Conservation (phyloP, 1,140 invertebrate genomes). For the Bicyclus anynana region DNA sequence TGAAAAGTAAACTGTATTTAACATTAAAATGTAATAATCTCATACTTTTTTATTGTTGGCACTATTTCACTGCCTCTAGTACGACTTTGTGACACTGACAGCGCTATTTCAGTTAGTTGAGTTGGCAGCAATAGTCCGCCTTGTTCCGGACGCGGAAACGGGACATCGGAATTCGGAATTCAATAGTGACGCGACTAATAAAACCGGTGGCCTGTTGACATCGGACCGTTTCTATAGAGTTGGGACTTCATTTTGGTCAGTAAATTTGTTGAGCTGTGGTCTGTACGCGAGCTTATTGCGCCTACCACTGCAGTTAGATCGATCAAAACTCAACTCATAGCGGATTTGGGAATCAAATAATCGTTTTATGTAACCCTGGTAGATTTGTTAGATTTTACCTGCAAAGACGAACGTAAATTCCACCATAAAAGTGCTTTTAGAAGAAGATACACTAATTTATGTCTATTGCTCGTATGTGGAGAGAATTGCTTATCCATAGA, state of each 20-base stretch:
- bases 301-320: neutral
- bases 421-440: too few species aligned
- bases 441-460: too few species aligned
- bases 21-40: too few species aligned
- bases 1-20: too few species aligned
- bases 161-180: conserved; percentile 45
- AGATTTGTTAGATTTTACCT: neutral
- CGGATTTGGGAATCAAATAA: neutral
- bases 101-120: neutral
- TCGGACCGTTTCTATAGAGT: conserved; percentile 18
- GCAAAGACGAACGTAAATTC: too few species aligned
- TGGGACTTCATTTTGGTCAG: conserved; percentile 2
- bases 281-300: neutral
- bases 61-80: neutral
- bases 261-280: neutral
- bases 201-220: conserved; percentile 64
- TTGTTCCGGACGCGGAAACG: conserved; percentile 40
- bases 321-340: neutral
- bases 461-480: too few species aligned
- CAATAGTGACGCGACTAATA: conserved; percentile 61
- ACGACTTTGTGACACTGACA: neutral
- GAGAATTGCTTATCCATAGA: too few species aligned
- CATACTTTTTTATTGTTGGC: too few species aligned
- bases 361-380: neutral
- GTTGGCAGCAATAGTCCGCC: conserved; percentile 5